phyloP scores from a whole-genome alignment of 2,113 vertebrate species.

The Tangachromis dhanisi region DNA sequence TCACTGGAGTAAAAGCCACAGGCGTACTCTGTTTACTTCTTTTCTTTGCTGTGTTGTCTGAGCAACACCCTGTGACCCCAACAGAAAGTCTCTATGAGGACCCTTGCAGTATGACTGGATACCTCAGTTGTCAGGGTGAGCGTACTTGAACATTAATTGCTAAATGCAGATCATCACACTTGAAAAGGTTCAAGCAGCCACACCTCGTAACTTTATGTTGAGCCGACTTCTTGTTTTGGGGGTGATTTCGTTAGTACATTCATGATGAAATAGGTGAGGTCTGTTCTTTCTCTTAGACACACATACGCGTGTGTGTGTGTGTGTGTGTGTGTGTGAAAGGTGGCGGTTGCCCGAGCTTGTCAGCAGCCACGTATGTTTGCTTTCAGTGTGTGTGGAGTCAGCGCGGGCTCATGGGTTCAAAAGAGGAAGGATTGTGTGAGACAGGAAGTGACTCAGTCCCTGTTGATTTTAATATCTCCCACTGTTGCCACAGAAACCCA shows the following conservation, averaged over 20 bases:
- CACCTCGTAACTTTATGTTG: neutral
- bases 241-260: neutral
- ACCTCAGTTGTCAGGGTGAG: neutral
- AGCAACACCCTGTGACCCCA: neutral
- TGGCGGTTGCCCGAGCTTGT: neutral
- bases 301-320: neutral
- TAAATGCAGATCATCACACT: neutral
- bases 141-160: neutral
- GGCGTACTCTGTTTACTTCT: neutral
- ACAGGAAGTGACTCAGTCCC: slow-evolving; percentile 75
- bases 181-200: neutral
- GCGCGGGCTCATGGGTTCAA: neutral
- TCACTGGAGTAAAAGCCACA: neutral
- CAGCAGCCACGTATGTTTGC: neutral
- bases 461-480: slow-evolving; percentile 61
- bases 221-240: neutral
- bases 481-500: slow-evolving; percentile 64
- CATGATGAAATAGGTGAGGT: neutral
- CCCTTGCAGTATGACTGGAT: neutral
- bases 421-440: slow-evolving; percentile 48
- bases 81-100: neutral
- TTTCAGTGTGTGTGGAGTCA: neutral
- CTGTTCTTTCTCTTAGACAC: neutral
- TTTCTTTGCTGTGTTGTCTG: neutral
- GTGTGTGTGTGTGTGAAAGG: too few relatives aligned